Evolutionary conservation across 2,888 invertebrate genomes (phyloP), one percentile per base, ranked within the genome.

Genomic region (Aporophyla lueneburgensis): DNA sequence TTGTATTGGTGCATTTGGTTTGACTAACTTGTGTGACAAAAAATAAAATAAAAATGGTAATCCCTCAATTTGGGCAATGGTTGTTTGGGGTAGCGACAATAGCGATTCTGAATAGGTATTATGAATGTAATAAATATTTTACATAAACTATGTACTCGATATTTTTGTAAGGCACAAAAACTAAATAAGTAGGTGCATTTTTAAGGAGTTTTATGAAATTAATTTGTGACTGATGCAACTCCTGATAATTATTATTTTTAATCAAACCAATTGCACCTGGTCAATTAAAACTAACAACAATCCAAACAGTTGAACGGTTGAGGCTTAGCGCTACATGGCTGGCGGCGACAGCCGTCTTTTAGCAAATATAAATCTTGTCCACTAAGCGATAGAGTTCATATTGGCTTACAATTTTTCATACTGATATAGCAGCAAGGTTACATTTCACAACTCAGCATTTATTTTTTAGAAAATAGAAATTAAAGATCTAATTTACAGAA

Each of bases 291-390:
- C 89, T 89, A 90, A 80, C 83, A 92, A 91, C 89, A 90, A 91
- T 89, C 88, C 87, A 89, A 90, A 89, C 71, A 62, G 65, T 81
- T 84, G 56, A 86, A 83, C 84, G 85, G 85, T 88, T 84, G 88
- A 87, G 87, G 88, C 91, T 91, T 90, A 90, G 86, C 81, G 87
- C 88, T 81, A 79, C 84, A 90, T 89, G 90, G 90, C 90, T 86
- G 79, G 85, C 88, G 87, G 85, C 82, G 40, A 54, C 12, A 54
- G 66, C 89, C 86, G 83, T 76, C 74, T 78, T 70, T 76, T 76
- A 71, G 76, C 72, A 81, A 79, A 79, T 84, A 86, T 70, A 81
- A 86, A 86, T 80, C 70, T 82, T 85, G 67, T 70, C 73, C 61
- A 69, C 68, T 81, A 85, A 86, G 83, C 76, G 40, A 81, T 83